Conservation (phyloP, 2,797 vertebrate genomes). For the Leuciscus waleckii region DNA sequence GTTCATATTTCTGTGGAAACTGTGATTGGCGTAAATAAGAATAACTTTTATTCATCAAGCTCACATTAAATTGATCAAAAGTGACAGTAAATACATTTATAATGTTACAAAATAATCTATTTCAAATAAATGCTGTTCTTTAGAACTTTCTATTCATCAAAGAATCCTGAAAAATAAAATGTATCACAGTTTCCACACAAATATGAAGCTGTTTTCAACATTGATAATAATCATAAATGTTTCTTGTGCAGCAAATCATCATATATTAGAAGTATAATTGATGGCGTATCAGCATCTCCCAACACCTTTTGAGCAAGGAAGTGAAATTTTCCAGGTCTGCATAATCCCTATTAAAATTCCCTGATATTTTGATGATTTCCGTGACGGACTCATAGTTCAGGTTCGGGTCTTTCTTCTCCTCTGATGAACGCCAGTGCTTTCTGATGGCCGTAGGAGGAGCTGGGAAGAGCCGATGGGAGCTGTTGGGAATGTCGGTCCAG, state of each 20-base stretch:
- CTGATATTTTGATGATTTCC: background rate
- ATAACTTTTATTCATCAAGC: background rate
- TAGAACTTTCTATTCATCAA: background rate
- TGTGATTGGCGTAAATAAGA: no score
- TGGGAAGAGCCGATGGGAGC: slow-evolving; percentile 77
- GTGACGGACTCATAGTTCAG: slow-evolving; percentile 62
- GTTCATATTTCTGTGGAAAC: background rate
- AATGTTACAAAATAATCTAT: background rate
- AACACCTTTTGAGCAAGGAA: background rate
- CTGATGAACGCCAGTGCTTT: slow-evolving; percentile 87
- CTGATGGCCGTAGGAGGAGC: slow-evolving; percentile 77
- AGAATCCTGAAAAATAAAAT: background rate
- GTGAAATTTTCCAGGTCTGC: background rate
- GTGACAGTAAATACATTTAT: background rate
- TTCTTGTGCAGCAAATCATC: background rate
- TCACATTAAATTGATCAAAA: background rate
- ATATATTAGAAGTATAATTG: background rate
- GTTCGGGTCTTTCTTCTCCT: slow-evolving; percentile 82
- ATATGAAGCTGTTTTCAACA: background rate
- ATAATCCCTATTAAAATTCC: background rate
- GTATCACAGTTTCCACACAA: no score
- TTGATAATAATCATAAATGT: background rate
- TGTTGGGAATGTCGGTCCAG: slow-evolving; percentile 83
- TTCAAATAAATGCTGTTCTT: background rate
- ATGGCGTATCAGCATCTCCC: background rate